phyloP scores from a whole-genome alignment of 2,888 invertebrate species.

The Rhodophaea formosa region DNA sequence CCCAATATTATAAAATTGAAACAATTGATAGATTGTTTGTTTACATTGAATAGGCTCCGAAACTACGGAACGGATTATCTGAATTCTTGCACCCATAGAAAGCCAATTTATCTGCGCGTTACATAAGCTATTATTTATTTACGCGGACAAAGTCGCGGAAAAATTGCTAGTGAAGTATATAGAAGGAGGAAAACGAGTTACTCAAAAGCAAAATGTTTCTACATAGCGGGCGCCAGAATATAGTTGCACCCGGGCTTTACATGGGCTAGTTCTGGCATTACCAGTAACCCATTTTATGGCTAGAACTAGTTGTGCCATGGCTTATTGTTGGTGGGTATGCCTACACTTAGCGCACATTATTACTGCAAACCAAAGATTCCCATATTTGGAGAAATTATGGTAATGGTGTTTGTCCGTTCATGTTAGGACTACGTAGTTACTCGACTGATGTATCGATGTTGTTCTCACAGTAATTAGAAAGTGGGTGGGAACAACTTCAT shows the following conservation, averaged over 20 bases:
- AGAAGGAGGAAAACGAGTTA: no score
- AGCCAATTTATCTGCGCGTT: no score
- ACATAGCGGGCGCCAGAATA: not conserved
- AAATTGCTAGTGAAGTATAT: no score
- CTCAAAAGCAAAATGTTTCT: no score
- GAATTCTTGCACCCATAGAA: no score
- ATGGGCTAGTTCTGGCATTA: not conserved
- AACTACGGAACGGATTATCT: no score
- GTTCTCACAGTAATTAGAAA: not conserved
- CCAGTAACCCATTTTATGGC: slow-evolving; percentile 39
- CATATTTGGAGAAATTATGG: slow-evolving; percentile 9
- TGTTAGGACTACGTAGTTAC: not conserved
- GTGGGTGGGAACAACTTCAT: no score
- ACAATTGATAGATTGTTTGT: no score
- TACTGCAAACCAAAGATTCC: slow-evolving; percentile 18
- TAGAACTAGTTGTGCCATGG: slow-evolving; percentile 34
- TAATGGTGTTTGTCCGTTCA: not conserved
- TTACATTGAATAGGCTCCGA: no score
- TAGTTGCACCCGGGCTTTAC: not conserved
- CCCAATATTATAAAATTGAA: no score
- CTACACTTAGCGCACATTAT: slow-evolving; percentile 18
- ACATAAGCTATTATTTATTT: no score
- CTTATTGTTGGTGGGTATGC: slow-evolving; percentile 41
- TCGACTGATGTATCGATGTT: not conserved
- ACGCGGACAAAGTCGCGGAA: no score